Evolutionary conservation across 2,797 vertebrate species (phyloP).

Genomic region (Microctenopoma steveboyesi): DNA sequence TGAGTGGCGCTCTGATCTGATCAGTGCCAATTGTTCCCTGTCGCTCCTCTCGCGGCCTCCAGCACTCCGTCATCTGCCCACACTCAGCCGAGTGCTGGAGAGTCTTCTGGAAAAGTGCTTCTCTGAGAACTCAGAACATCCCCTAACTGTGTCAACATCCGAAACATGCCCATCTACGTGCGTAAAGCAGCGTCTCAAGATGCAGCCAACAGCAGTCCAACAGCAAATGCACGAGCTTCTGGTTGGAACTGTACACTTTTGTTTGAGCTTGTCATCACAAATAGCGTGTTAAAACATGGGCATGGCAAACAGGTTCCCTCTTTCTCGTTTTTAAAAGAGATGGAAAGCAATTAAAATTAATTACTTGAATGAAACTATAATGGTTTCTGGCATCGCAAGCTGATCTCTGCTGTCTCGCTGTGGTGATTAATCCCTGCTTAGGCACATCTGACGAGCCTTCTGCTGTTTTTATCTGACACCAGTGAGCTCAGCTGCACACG

Average conservation of each 20-base stretch:
- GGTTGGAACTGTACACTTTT: slow-evolving; percentile 57
- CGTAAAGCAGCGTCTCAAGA: background rate
- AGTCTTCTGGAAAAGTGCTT: slow-evolving; percentile 20
- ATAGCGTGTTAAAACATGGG: slow-evolving; percentile 82
- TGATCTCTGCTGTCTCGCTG: slow-evolving; percentile 64
- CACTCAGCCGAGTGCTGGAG: slow-evolving; percentile 20
- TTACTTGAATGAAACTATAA: slow-evolving; percentile 79
- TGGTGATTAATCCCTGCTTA: slow-evolving; percentile 73
- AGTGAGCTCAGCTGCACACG: slow-evolving; percentile 10
- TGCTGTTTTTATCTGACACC: slow-evolving; percentile 46
- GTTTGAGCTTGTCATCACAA: slow-evolving; percentile 75
- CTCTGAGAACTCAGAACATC: slow-evolving; percentile 1
- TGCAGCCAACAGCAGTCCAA: slow-evolving; percentile 17
- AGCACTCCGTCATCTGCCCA: slow-evolving; percentile 50
- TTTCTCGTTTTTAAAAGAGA: slow-evolving; percentile 65
- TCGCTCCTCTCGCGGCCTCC: slow-evolving; percentile 58
- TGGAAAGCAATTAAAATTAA: slow-evolving; percentile 83
- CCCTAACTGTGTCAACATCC: background rate
- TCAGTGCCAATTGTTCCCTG: slow-evolving; percentile 61
- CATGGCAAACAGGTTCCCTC: slow-evolving; percentile 58
- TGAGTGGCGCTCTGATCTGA: slow-evolving; percentile 78
- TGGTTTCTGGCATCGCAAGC: slow-evolving; percentile 77
- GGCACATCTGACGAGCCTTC: slow-evolving; percentile 68
- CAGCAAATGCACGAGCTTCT: slow-evolving; percentile 37
- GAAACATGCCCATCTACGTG: background rate